Evolutionary conservation across 2,113 vertebrate species (phyloP), one percentile per base, ranked within the genome.

Genomic region (Sturnira hondurensis): DNA sequence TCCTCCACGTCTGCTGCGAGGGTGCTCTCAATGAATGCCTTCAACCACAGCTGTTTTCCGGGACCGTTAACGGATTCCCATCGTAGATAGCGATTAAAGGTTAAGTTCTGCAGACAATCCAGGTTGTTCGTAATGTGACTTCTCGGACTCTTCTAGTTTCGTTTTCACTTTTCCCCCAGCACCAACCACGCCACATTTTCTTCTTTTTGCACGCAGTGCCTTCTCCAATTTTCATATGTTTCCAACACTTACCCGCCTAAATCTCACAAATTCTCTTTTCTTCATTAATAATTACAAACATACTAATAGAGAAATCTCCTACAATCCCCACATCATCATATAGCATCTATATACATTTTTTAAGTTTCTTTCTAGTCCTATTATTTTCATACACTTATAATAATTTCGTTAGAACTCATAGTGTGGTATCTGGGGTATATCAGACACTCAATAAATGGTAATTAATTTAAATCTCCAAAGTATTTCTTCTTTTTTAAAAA

Each of bases 371-470:
- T 52, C 43, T 15, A 86, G n/a, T 88, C 6, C 38, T 13, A 0
- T 3, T 41, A 12, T 84, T 81, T 74, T 76, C 54, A 36, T 2
- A 22, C 84, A 88, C 61, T 74, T 61, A 58, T 20, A 71, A 45
- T 91, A 41, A 93, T 74, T 93, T 80, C 65, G 41, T 76, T 76
- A 73, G 93, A 67, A 10, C 10, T 77, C 17, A 28, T 85, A 65
- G 50, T 22, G 43, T 88, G 41, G 38, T 65, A 61, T 26, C 36
- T 94, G 54, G 15, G 56, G 6, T 13, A 22, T 41, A 43, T 36
- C 54, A 89, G 85, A 17, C 10, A 47, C 14, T 67, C 24, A 47
- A 10, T 71, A 33, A 65, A 45, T 45, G 67, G 43, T 70, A 56
- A 45, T 5, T 52, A 31, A 74, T 81, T 56, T 38, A 24, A 85